Evolutionary conservation across 2,113 vertebrate genomes (phyloP).

Genomic region (Pogona vitticeps): DNA sequence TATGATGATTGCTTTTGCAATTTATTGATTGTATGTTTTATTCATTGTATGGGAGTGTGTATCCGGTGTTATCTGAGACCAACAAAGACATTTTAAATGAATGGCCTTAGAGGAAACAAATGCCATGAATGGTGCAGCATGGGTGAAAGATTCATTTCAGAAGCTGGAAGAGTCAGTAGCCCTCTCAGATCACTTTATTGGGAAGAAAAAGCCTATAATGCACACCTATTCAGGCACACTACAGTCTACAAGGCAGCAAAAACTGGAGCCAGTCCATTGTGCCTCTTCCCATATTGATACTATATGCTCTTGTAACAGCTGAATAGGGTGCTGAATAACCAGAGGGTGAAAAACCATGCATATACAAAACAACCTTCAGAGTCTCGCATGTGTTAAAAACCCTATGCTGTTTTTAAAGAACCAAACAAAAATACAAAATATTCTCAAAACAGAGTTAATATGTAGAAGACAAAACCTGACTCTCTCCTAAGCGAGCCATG

Average conservation of each 20-base stretch:
- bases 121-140: not conserved
- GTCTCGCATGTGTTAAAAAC: not conserved
- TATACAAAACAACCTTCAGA: not conserved
- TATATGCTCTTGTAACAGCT: no score
- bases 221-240: not conserved
- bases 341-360: not conserved
- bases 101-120: not conserved
- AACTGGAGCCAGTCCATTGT: not conserved
- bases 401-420: not conserved
- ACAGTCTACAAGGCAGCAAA: not conserved
- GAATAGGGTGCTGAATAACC: no score
- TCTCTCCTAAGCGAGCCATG: not conserved
- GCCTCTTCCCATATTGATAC: no score
- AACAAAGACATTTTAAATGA: not conserved
- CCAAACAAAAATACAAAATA: no score
- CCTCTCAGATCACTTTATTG: not conserved
- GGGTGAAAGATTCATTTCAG: not conserved
- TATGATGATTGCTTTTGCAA: not conserved
- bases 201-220: not conserved
- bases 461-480: not conserved
- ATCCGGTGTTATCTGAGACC: not conserved
- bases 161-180: not conserved
- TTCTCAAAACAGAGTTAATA: not conserved
- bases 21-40: slow-evolving; percentile 7
- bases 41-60: not conserved